phyloP scores from a whole-genome alignment of 2,797 vertebrate species.

The Crax fasciolata region DNA sequence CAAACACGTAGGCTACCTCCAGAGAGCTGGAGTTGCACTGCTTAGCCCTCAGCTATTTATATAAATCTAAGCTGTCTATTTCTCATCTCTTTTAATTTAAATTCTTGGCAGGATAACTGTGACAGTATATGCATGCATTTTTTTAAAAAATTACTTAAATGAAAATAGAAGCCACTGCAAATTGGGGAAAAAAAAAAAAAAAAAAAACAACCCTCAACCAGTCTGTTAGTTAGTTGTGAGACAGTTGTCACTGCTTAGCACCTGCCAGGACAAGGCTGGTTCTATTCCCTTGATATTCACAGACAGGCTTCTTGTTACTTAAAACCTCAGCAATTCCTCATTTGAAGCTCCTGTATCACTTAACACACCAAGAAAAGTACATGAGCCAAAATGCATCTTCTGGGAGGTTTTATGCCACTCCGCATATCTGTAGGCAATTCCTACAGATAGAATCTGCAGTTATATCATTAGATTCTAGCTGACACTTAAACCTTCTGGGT shows the following conservation, averaged over 20 bases:
- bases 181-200: neutral
- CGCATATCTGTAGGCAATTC: neutral
- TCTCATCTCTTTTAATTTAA: neutral
- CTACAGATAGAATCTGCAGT: neutral
- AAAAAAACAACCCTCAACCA: neutral
- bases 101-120: neutral
- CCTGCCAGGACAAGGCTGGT: neutral
- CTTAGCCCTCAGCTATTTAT: neutral
- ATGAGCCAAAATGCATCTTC: neutral
- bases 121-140: neutral
- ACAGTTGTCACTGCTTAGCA: neutral
- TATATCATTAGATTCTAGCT: neutral
- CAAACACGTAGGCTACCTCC: neutral
- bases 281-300: neutral
- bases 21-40: neutral
- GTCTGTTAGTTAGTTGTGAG: neutral
- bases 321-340: neutral
- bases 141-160: neutral
- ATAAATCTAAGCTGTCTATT: neutral
- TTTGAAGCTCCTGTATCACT: neutral
- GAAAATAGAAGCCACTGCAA: neutral
- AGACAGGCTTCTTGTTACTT: neutral
- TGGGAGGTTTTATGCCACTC: neutral
- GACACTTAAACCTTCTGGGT: neutral
- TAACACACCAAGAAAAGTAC: neutral